Evolutionary conservation across 1,140 invertebrate genomes (phyloP).

Genomic region (Agrilus planipennis): DNA sequence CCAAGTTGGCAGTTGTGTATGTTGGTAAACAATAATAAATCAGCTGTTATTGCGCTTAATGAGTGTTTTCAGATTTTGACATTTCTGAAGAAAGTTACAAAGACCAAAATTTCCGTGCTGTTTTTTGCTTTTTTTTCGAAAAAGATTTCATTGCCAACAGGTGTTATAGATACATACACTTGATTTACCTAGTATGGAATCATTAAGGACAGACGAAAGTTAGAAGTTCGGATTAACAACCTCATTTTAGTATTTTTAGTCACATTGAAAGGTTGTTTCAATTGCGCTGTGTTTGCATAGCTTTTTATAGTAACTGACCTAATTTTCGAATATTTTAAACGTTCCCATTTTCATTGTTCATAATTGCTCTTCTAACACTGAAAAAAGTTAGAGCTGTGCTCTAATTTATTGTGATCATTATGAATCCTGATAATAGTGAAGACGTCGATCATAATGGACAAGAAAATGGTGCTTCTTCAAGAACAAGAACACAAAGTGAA

Average conservation of each 20-base stretch:
- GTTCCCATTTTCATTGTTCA: neutral
- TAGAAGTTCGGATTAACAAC: no score
- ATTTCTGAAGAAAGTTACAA: no score
- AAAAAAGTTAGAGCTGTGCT: neutral
- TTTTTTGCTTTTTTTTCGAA: no score
- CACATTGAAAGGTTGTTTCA: neutral
- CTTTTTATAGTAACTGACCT: neutral
- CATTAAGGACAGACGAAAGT: no score
- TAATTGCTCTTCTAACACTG: neutral
- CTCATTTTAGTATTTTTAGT: constrained; percentile 6
- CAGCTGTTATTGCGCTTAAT: no score
- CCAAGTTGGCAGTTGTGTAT: no score
- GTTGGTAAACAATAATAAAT: no score
- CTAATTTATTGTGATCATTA: neutral
- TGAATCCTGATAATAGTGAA: constrained; percentile 13
- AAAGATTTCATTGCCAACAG: no score
- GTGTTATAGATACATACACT: no score
- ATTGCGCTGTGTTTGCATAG: neutral
- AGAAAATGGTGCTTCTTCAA: constrained; percentile 17
- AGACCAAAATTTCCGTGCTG: no score
- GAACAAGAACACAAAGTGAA: constrained; percentile 28
- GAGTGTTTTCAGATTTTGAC: no score
- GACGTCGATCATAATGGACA: constrained; percentile 14
- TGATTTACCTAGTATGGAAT: no score
- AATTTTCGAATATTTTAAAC: neutral